These are phyloP conservation scores for Gerosis bhagava DNA, from an alignment of 2,888 invertebrate genomes.

Conservation along the genomic window DNA sequence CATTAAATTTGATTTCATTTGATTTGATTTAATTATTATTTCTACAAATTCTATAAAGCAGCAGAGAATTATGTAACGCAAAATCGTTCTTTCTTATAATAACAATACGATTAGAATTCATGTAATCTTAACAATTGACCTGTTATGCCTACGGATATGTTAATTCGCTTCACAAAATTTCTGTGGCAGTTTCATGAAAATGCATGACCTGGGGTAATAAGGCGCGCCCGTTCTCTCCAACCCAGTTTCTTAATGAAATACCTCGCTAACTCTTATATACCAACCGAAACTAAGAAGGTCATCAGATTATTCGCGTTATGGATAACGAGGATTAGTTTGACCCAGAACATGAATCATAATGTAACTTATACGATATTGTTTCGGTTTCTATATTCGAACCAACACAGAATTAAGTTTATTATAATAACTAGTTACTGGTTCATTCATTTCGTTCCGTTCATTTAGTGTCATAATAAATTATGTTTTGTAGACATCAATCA, in stretches of 20 bases:
- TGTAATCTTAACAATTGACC: conserved; percentile 18
- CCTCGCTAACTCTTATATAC: conserved; percentile 21
- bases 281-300: conserved; percentile 26
- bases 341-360: conserved; percentile 15
- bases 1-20: too few species aligned
- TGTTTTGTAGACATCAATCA: too few species aligned
- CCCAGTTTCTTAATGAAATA: conserved; percentile 27
- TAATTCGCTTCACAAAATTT: conserved; percentile 22
- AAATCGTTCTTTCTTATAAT: too few species aligned
- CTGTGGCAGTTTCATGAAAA: conserved; percentile 24
- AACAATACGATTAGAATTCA: conserved; percentile 3
- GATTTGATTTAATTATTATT: too few species aligned
- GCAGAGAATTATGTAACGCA: too few species aligned
- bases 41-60: too few species aligned
- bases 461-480: too few species aligned
- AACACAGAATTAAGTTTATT: neutral
- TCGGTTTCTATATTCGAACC: neutral
- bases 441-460: too few species aligned
- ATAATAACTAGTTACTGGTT: too few species aligned
- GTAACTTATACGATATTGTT: neutral
- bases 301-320: conserved; percentile 22
- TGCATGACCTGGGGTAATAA: conserved; percentile 26
- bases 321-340: conserved; percentile 22
- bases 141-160: conserved; percentile 20
- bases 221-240: conserved; percentile 19